These are phyloP conservation scores for Gadopsis bispinosus DNA, from an alignment of 2,797 vertebrate species.

Conservation along the genomic window DNA sequence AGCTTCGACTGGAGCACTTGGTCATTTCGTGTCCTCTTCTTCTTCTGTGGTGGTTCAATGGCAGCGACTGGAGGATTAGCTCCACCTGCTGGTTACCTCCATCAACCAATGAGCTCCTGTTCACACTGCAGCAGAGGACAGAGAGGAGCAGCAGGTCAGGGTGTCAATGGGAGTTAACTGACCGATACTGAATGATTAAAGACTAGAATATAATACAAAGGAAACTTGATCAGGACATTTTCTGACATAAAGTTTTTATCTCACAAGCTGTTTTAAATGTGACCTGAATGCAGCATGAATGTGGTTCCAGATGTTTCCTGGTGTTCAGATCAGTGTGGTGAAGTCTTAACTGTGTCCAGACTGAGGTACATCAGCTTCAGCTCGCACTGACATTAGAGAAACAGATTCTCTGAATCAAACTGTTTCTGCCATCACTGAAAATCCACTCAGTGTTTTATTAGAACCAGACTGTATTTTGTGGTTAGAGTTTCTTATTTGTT, in stretches of 20 bases:
- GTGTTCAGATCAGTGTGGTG: background rate
- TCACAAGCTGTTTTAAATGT: no score
- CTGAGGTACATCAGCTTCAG: no score
- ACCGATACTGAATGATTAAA: background rate
- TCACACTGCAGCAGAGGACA: no score
- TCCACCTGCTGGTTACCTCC: no score
- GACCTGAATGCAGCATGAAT: constrained; percentile 11
- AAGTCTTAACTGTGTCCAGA: background rate
- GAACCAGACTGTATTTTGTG: background rate
- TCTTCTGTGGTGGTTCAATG: no score
- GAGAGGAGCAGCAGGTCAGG: no score
- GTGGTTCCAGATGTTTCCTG: background rate
- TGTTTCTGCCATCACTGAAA: background rate
- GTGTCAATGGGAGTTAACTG: no score
- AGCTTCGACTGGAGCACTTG: no score
- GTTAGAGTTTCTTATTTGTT: constrained; percentile 43
- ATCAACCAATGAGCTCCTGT: no score
- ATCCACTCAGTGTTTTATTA: background rate
- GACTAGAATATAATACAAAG: background rate
- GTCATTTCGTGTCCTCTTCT: no score
- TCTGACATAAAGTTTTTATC: background rate
- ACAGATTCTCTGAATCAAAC: background rate
- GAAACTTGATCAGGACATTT: background rate
- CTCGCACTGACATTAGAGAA: no score
- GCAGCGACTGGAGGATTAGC: no score